Conservation (phyloP, 2,888 invertebrate species). For the Tetragonula carbonaria region DNA sequence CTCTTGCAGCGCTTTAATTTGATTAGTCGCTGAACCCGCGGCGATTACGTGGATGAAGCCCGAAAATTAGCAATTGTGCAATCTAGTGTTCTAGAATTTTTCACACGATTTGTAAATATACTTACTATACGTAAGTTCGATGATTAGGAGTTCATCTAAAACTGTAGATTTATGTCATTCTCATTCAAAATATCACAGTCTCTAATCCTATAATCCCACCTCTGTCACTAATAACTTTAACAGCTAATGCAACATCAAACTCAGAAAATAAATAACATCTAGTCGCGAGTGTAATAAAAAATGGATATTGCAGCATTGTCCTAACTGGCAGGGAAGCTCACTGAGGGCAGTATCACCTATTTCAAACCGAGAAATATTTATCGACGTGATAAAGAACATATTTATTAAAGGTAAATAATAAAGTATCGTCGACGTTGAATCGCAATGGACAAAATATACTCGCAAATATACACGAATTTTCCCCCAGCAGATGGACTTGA, state of each 20-base stretch:
- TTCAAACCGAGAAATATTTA: slow-evolving; percentile 17
- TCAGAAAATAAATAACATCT: too few species aligned
- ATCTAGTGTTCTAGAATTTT: too few species aligned
- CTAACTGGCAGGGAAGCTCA: not conserved
- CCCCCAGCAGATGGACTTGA: not conserved
- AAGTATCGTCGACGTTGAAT: slow-evolving; percentile 7
- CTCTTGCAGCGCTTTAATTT: not conserved
- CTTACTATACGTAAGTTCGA: too few species aligned
- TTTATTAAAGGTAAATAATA: slow-evolving; percentile 32
- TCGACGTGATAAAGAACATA: slow-evolving; percentile 6
- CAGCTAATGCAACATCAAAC: too few species aligned
- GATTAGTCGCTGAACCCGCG: not conserved
- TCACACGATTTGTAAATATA: too few species aligned
- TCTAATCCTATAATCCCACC: too few species aligned
- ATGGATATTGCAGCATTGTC: slow-evolving; percentile 15
- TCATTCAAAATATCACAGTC: too few species aligned
- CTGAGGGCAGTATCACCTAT: slow-evolving; percentile 4
- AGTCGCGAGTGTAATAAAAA: slow-evolving; percentile 13
- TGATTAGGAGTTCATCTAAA: too few species aligned
- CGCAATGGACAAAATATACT: not conserved
- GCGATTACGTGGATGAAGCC: too few species aligned
- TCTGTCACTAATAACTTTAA: too few species aligned
- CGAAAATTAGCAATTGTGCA: too few species aligned
- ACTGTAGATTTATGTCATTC: too few species aligned
- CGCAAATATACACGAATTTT: not conserved